phyloP scores from a whole-genome alignment of 2,888 invertebrate species.

The Plagiodera versicolora region DNA sequence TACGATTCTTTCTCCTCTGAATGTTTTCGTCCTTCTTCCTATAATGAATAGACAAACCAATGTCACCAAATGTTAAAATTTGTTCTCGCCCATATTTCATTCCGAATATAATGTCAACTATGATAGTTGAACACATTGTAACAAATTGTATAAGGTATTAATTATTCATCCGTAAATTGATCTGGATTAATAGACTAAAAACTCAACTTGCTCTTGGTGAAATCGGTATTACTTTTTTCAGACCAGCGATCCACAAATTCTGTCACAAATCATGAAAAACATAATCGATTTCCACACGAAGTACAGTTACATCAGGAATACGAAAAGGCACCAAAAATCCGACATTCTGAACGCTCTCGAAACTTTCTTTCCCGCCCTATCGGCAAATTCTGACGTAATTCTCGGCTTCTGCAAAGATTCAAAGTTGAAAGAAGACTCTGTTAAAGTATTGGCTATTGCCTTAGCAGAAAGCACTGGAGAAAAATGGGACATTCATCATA shows the following conservation, averaged over 20 bases:
- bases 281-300: constrained; percentile 13
- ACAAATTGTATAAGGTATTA: too few species aligned
- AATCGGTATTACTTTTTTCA: background rate
- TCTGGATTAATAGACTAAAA: too few species aligned
- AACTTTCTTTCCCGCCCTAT: background rate
- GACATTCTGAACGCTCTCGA: constrained; percentile 10
- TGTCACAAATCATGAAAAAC: constrained; percentile 9
- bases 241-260: background rate
- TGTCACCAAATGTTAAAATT: too few species aligned
- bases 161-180: too few species aligned
- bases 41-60: too few species aligned
- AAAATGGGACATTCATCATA: constrained; percentile 8
- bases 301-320: constrained; percentile 12
- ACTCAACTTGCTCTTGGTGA: too few species aligned
- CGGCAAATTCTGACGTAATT: constrained; percentile 11
- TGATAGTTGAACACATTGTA: too few species aligned
- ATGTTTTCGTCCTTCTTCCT: too few species aligned
- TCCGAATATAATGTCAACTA: too few species aligned
- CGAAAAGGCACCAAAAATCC: constrained; percentile 5
- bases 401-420: constrained; percentile 8
- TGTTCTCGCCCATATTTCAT: too few species aligned
- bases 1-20: too few species aligned
- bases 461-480: constrained; percentile 9
- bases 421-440: constrained; percentile 13
- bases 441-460: constrained; percentile 18